Conservation (phyloP, 1,140 invertebrate genomes). For the Venturia canescens region DNA sequence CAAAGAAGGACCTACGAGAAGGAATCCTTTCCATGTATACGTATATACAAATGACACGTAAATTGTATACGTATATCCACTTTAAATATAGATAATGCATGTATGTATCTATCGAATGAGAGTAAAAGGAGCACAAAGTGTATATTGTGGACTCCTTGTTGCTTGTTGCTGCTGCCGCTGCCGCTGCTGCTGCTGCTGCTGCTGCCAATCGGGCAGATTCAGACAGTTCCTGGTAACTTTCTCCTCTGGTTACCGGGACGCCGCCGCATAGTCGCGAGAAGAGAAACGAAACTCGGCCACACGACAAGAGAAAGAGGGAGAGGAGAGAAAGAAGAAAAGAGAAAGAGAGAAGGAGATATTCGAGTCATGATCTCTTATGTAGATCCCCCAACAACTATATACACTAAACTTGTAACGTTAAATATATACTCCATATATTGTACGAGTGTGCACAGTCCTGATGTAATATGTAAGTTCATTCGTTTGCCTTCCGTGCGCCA, state of each 20-base stretch:
- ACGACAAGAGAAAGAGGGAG: neutral
- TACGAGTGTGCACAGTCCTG: neutral
- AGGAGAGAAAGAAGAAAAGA: neutral
- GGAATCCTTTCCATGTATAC: neutral
- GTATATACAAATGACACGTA: too few species aligned
- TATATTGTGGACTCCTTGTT: slow-evolving; percentile 25
- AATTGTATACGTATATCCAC: neutral
- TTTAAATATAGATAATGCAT: neutral
- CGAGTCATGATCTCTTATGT: slow-evolving; percentile 70
- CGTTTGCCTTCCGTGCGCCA: slow-evolving; percentile 36
- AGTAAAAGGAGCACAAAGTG: slow-evolving; percentile 56
- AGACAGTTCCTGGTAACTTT: slow-evolving; percentile 69
- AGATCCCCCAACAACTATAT: slow-evolving; percentile 52
- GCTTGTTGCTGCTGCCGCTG: slow-evolving; percentile 47
- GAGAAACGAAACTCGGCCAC: slow-evolving; percentile 67
- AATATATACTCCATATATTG: slow-evolving; percentile 19
- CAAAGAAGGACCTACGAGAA: slow-evolving; percentile 40
- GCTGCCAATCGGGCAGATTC: slow-evolving; percentile 66
- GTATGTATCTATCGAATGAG: neutral
- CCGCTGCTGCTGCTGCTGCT: slow-evolving; percentile 1
- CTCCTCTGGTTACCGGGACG: slow-evolving; percentile 58
- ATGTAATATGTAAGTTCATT: slow-evolving; percentile 7
- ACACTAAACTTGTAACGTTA: slow-evolving; percentile 10
- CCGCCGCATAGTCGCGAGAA: slow-evolving; percentile 41
- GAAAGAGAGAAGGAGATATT: slow-evolving; percentile 7